A percentile compares a stretch with the other conserved stretches of the same genome.
Conservation (phyloP, 2,888 invertebrate species). For the Nematopogon swammerdamellus region DNA sequence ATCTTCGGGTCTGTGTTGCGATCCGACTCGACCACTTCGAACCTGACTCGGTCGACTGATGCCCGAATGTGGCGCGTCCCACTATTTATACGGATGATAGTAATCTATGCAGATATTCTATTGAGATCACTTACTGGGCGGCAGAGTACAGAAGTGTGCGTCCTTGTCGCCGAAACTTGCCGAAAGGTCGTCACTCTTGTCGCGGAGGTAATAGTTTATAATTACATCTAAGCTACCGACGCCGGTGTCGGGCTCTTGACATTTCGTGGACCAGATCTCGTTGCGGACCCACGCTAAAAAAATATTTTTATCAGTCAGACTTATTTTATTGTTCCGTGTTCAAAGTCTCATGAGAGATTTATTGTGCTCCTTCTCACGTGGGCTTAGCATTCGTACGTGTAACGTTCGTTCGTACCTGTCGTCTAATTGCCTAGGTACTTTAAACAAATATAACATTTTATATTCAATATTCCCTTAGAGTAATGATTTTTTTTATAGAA, state of each 20-base stretch:
- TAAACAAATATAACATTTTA: too few relatives aligned
- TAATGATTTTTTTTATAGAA: too few relatives aligned
- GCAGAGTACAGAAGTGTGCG: slow-evolving; percentile 23
- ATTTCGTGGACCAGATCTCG: background rate
- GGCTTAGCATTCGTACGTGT: too few relatives aligned
- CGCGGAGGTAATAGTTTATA: background rate
- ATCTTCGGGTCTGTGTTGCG: slow-evolving; percentile 36
- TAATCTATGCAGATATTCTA: slow-evolving; percentile 23
- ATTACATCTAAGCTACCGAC: background rate
- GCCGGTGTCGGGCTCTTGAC: background rate
- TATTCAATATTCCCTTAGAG: too few relatives aligned
- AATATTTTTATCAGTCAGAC: too few relatives aligned
- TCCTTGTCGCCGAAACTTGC: slow-evolving; percentile 29
- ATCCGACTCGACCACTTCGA: slow-evolving; percentile 30
- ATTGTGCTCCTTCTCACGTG: too few relatives aligned
- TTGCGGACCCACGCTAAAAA: too few relatives aligned
- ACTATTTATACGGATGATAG: slow-evolving; percentile 35
- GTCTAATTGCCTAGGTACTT: too few relatives aligned
- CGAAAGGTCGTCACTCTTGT: slow-evolving; percentile 8
- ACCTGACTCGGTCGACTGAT: slow-evolving; percentile 31
- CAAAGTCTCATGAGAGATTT: too few relatives aligned
- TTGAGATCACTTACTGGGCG: slow-evolving; percentile 24
- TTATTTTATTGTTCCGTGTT: too few relatives aligned
- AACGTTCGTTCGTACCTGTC: too few relatives aligned
- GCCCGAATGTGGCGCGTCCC: slow-evolving; percentile 17